Base-by-base conservation (phyloP, 2,113 vertebrate species). In the Orientallactaga bullata region DNA sequence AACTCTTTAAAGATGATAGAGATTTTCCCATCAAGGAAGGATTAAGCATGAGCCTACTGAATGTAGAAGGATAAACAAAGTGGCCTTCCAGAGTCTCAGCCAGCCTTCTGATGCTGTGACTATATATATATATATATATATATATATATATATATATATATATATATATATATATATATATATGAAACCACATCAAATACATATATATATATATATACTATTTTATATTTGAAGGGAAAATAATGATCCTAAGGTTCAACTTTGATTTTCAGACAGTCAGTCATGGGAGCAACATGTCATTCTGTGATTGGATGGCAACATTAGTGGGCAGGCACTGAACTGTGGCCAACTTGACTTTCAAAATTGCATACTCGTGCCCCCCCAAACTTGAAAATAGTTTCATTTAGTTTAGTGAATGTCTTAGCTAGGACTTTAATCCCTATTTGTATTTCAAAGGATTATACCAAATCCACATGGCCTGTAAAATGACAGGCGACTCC, bases 1-100 rank as follows among this genome's bases (percentile, higher is more conserved):
- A 95, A 97, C 95, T 95, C 93, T 93, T 96, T 94, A 95, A 94
- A 95, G 96, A 96, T 78, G 94, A 96, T 69, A 86, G 88, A 92
- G 91, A 93, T 87, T 91, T 95, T 95, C 79, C 92, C 90, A 95
- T 94, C 88, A 92, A 86, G 94, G 76, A 93, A 87, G 90, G 95
- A 96, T 96, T 96, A 96, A 94, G 90, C 61, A 58, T 92, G 81
- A 94, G 58, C 3, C 79, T 94, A 72, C 39, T 73, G 86, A 89
- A 95, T 81, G 72, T 18, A 15, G 37, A 90, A 88, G 65, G 76
- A 94, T 91, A 95, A 97, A 94, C 96, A 96, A 94, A 90, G 91
- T 83, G 80, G 68, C 35, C 84, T 88, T 47, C 42, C 76, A 66
- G 55, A 74, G 85, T 61, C 32, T 83, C 89, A 77, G 79, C 39